Evolutionary conservation across 2,113 vertebrate species (phyloP), one percentile per base, ranked within the genome.

Genomic region (Capreolus pygargus): DNA sequence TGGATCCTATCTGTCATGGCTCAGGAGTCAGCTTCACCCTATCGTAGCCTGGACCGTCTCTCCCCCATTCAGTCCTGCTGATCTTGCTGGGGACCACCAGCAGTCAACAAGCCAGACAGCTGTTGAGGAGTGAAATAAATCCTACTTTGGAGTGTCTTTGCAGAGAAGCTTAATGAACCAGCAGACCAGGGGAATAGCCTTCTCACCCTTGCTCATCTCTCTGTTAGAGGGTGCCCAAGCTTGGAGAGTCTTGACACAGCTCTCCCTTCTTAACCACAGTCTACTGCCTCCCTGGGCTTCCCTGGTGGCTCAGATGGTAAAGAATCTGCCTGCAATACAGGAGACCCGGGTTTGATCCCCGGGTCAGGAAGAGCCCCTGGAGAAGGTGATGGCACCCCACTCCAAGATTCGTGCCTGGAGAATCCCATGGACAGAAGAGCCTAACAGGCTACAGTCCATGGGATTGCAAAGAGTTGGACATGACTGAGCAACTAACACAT

Each of bases 11-110:
- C 87, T 10, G n/a, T 52, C 21, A 45, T 30, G 4, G 21, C 43
- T 50, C 74, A 50, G 50, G n/a, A 7, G 15, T 50, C 16, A 11
- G 39, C 45, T 82, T 58, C 74, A 39, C 67, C 52, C 33, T n/a
- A 0, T 52, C 0, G 0, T 79, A 58, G 54, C 67, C 60, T 70
- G 47, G 74, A 74, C 13, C 61, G 2, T 15, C 33, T 12, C 10
- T 23, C 33, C 11, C 19, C 1, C 15, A 3, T 25, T 50, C 50
- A 57, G 78, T 60, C 36, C 60, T 33, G 50, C 78, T 15, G 47
- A n/a, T 47, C 87, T 54, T 6, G 6, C 39, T 11, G n/a, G 30
- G 19, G 6, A 33, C n/a, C 86, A 6, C 16, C 61, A 47, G n/a
- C 28, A 36, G 23, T 89, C 52, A 23, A 12, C 7, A 19, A 36